A percentile compares a stretch with the other conserved stretches of the same genome.
phyloP scores from a whole-genome alignment of 37 sponge, comb jelly and placozoan genomes.

The Halichondria panicea region DNA sequence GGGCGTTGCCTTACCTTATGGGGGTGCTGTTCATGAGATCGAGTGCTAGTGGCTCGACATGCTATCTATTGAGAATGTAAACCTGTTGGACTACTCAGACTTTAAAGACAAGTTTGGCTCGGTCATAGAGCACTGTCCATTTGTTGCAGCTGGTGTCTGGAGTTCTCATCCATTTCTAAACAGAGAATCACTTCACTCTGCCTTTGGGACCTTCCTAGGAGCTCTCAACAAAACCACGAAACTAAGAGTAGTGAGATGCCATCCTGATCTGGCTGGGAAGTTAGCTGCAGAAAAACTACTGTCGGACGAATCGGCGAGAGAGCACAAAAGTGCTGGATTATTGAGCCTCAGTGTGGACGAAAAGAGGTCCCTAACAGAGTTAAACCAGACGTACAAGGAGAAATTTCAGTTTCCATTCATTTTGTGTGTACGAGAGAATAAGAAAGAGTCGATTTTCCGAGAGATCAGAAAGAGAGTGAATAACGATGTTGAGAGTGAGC shows the following conservation, averaged over 20 bases:
- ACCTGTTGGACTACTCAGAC: slow-evolving; percentile 1
- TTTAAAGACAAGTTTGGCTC: slow-evolving; percentile 11
- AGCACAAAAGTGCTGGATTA: slow-evolving; percentile 26
- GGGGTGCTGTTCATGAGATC: no score
- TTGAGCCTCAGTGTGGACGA: slow-evolving; percentile 3
- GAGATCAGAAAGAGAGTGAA: slow-evolving; percentile 10
- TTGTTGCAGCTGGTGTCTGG: slow-evolving; percentile 24
- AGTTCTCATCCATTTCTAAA: neutral
- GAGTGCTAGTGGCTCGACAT: no score
- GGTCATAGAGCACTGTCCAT: slow-evolving; percentile 23
- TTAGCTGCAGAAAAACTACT: neutral
- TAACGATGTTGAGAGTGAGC: slow-evolving; percentile 4
- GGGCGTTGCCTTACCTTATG: no score
- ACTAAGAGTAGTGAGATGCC: slow-evolving; percentile 14
- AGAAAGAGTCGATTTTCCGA: slow-evolving; percentile 12
- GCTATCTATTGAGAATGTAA: slow-evolving; percentile 17
- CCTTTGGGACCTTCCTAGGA: neutral
- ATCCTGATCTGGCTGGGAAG: slow-evolving; percentile 31
- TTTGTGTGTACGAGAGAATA: slow-evolving; percentile 42
- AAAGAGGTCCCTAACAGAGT: neutral
- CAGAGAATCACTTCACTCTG: neutral
- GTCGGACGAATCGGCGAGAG: slow-evolving; percentile 7
- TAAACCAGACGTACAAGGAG: slow-evolving; percentile 18
- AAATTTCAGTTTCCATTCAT: slow-evolving; percentile 39
- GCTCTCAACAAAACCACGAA: neutral